A percentile compares a stretch with the other conserved stretches of the same genome.
Conservation (phyloP, 2,888 invertebrate genomes). For the Sarcophaga rosellei region DNA sequence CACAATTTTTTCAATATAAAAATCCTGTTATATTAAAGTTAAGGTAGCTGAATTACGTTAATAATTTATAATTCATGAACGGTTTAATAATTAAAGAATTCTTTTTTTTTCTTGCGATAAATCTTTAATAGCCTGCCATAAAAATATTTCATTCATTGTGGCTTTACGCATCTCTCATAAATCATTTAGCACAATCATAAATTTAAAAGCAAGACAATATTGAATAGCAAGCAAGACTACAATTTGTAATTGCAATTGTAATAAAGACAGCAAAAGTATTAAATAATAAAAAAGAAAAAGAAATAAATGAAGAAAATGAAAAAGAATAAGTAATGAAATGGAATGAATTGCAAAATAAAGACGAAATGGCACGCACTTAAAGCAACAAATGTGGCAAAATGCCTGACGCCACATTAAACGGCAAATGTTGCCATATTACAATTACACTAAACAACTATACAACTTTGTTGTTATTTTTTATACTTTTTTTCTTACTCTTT, state of each 20-base stretch:
- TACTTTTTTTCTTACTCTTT: background rate
- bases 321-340: background rate
- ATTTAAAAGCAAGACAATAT: no score
- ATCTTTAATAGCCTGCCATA: no score
- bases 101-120: no score
- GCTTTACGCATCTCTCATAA: no score
- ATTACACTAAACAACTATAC: slow-evolving; percentile 27
- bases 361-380: slow-evolving; percentile 53
- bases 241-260: background rate
- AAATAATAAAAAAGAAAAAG: background rate
- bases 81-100: no score
- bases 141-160: no score
- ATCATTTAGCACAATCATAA: no score
- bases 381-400: slow-evolving; percentile 58
- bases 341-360: background rate
- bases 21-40: no score
- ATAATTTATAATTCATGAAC: no score
- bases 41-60: no score
- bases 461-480: slow-evolving; percentile 9
- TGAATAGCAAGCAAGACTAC: no score
- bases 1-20: no score
- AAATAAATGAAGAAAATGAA: slow-evolving; percentile 7
- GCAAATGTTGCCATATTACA: slow-evolving; percentile 63
- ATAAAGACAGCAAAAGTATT: background rate
- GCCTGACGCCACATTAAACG: slow-evolving; percentile 62